These are phyloP conservation scores for Germaria angustata DNA, from an alignment of 2,888 invertebrate genomes.

Conservation along the genomic window DNA sequence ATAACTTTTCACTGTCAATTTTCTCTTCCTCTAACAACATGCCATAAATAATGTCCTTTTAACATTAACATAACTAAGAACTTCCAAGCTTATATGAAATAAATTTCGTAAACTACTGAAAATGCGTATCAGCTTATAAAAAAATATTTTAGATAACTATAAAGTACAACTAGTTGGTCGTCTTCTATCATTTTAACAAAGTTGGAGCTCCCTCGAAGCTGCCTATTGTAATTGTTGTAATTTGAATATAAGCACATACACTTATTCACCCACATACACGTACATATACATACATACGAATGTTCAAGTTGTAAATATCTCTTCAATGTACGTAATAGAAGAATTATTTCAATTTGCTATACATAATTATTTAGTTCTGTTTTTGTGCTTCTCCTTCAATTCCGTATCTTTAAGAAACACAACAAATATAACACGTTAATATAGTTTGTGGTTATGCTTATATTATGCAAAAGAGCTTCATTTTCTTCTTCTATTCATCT, in stretches of 20 bases:
- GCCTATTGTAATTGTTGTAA: background rate
- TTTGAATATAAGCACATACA: background rate
- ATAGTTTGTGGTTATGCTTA: conserved; percentile 34
- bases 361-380: background rate
- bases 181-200: background rate
- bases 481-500: conserved; percentile 16
- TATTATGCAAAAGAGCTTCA: conserved; percentile 36
- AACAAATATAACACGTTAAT: background rate
- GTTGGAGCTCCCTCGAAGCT: background rate
- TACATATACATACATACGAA: background rate
- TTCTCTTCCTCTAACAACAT: no score
- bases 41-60: no score
- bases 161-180: background rate
- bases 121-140: no score
- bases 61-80: no score
- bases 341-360: background rate
- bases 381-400: background rate
- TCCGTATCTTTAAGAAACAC: conserved; percentile 25
- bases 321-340: background rate
- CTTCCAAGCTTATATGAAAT: no score
- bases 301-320: background rate
- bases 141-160: no score
- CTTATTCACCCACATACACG: background rate
- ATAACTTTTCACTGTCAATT: no score
- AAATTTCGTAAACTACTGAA: no score